Percentiles rank a stretch among this genome's conserved stretches.
These are phyloP conservation scores for Cyphomyrmex costatus DNA, from an alignment of 1,140 invertebrate genomes.

Conservation along the genomic window DNA sequence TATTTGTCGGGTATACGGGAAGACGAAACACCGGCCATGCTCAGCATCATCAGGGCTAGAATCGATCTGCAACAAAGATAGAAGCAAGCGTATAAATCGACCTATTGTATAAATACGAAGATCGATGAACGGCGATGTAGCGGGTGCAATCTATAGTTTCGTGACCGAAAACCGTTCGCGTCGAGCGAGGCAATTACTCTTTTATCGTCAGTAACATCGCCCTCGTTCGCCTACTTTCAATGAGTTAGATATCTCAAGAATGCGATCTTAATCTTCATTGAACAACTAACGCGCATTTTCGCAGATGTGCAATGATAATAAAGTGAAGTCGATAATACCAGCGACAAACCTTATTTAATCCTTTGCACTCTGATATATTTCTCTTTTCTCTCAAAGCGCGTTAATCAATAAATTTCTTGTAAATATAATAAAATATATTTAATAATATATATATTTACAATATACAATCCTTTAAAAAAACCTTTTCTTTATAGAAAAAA, in stretches of 20 bases:
- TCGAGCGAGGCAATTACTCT: constrained; percentile 66
- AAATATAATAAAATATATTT: not conserved
- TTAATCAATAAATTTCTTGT: constrained; percentile 11
- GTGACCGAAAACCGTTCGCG: constrained; percentile 52
- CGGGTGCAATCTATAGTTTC: constrained; percentile 62
- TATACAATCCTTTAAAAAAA: no score
- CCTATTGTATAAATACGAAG: constrained; percentile 39
- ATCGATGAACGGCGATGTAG: constrained; percentile 54
- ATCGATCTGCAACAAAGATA: constrained; percentile 82
- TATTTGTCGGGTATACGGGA: constrained; percentile 83
- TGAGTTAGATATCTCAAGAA: constrained; percentile 71
- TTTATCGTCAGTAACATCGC: constrained; percentile 66
- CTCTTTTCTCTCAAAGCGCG: not conserved
- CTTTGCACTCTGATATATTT: not conserved
- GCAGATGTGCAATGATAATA: constrained; percentile 16
- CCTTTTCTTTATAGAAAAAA: no score
- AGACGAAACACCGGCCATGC: constrained; percentile 72
- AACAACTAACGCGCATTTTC: constrained; percentile 36
- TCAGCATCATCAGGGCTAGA: constrained; percentile 77
- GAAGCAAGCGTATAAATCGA: constrained; percentile 61
- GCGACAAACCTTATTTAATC: constrained; percentile 6
- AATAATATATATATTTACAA: constrained; percentile 8
- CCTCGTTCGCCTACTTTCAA: constrained; percentile 46
- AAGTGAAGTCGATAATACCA: constrained; percentile 10
- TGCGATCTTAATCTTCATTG: constrained; percentile 69